Evolutionary conservation across 2,888 invertebrate genomes (phyloP).

Genomic region (Ferrisia virgata): DNA sequence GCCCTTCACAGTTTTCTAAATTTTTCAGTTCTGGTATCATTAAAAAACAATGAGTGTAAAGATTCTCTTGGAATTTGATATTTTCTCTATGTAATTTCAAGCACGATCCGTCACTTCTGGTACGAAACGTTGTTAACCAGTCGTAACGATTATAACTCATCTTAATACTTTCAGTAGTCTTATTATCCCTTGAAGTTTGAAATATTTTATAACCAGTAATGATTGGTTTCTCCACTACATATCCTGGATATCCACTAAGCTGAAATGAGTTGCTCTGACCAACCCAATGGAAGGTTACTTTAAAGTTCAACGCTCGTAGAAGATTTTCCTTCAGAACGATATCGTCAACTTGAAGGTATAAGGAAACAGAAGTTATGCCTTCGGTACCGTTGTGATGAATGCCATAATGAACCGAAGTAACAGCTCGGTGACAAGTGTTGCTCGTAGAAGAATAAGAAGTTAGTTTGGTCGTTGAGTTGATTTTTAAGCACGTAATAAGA

Average conservation of each 20-base stretch:
- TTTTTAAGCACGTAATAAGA: background rate
- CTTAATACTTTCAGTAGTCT: constrained; percentile 48
- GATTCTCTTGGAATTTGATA: constrained; percentile 48
- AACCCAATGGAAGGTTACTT: constrained; percentile 49
- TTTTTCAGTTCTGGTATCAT: constrained; percentile 18
- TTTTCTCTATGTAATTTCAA: constrained; percentile 40
- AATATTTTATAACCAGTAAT: constrained; percentile 55
- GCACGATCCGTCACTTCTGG: constrained; percentile 52
- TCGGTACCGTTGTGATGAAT: constrained; percentile 56
- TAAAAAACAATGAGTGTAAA: constrained; percentile 47
- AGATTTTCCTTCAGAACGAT: constrained; percentile 49
- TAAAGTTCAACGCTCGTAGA: constrained; percentile 51
- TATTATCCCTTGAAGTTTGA: background rate
- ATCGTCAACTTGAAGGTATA: constrained; percentile 54
- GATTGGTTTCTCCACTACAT: constrained; percentile 65
- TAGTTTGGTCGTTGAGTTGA: background rate
- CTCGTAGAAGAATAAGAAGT: background rate
- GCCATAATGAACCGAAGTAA: constrained; percentile 53
- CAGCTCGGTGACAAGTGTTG: constrained; percentile 53
- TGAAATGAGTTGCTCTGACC: constrained; percentile 49
- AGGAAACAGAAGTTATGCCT: constrained; percentile 55
- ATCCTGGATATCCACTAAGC: constrained; percentile 76
- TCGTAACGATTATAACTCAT: constrained; percentile 48
- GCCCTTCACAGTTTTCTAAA: constrained; percentile 42
- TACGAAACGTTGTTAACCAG: constrained; percentile 52